Conservation (phyloP, 2,797 vertebrate genomes). For the Parauchenoglanis punctatus region DNA sequence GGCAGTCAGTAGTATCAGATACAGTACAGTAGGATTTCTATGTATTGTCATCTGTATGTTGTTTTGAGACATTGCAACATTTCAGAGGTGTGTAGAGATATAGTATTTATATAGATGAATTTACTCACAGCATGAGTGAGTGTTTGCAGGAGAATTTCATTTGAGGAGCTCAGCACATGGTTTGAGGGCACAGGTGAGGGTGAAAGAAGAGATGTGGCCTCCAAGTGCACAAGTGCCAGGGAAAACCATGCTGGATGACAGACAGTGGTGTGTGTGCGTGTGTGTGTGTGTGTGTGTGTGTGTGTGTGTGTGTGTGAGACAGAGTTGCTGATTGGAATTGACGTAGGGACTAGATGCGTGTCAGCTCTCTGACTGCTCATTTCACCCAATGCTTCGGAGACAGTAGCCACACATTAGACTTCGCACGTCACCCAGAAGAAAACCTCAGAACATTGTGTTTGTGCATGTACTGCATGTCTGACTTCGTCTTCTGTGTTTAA, state of each 20-base stretch:
- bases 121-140: neutral
- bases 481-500: neutral
- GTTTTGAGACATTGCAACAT: neutral
- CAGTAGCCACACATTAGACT: constrained; percentile 54
- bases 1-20: neutral
- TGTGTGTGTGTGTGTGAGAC: constrained; percentile 68
- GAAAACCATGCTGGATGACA: neutral
- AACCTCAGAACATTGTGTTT: constrained; percentile 43
- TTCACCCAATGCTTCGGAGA: constrained; percentile 68
- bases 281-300: constrained; percentile 55
- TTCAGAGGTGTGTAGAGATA: neutral
- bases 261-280: constrained; percentile 15
- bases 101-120: neutral
- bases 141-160: neutral
- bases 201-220: constrained; percentile 50
- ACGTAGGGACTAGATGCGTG: constrained; percentile 74
- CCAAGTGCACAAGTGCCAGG: neutral
- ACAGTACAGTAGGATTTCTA: neutral
- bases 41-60: too few species aligned
- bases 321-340: constrained; percentile 77
- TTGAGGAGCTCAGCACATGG: neutral
- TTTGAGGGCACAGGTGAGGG: constrained; percentile 13
- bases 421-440: constrained; percentile 71
- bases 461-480: neutral
- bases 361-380: constrained; percentile 77